phyloP scores from a whole-genome alignment of 2,797 vertebrate species.

The Myioborus miniatus region DNA sequence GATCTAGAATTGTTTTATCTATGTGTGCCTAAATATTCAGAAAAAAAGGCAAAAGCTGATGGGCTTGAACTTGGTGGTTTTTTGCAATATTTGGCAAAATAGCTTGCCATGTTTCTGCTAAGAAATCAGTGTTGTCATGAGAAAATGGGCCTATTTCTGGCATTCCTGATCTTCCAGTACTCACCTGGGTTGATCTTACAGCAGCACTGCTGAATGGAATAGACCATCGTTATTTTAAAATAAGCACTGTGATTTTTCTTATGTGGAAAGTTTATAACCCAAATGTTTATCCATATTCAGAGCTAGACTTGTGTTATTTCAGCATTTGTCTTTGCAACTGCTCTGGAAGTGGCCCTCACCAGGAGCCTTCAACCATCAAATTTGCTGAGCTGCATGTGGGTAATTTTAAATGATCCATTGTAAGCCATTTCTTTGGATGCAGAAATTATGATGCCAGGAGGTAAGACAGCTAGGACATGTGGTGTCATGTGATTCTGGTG shows the following conservation, averaged over 20 bases:
- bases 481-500: neutral
- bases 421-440: neutral
- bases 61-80: neutral
- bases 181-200: neutral
- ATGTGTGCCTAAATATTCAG: neutral
- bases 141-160: neutral
- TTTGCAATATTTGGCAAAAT: conserved; percentile 1
- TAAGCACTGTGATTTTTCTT: neutral
- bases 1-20: neutral
- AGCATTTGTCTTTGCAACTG: neutral
- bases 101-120: neutral
- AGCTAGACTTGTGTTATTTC: neutral
- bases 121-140: neutral
- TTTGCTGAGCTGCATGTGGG: neutral
- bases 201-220: neutral
- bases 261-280: neutral
- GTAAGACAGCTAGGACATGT: neutral
- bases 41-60: neutral
- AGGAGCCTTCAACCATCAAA: neutral
- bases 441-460: neutral
- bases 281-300: neutral
- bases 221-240: neutral
- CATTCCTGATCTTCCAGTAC: neutral
- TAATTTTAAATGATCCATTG: neutral
- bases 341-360: neutral